phyloP scores from a whole-genome alignment of 2,113 vertebrate genomes.

The Callorhinus ursinus region DNA sequence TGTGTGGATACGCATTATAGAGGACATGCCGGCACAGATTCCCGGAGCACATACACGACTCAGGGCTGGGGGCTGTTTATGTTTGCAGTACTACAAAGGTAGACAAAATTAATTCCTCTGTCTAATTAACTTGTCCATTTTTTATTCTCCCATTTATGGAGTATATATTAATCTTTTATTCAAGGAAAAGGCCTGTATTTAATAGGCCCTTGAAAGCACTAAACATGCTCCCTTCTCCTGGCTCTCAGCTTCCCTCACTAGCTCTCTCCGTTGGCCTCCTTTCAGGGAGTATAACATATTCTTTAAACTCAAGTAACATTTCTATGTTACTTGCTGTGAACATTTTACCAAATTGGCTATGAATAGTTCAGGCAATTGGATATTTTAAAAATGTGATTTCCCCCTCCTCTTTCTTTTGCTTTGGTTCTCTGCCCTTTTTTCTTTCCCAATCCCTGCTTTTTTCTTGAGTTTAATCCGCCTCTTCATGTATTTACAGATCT shows the following conservation, averaged over 20 bases:
- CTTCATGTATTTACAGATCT: slow-evolving; percentile 87
- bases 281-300: not conserved
- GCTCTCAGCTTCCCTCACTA: not conserved
- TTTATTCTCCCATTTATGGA: slow-evolving; percentile 37
- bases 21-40: not conserved
- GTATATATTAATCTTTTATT: slow-evolving; percentile 68
- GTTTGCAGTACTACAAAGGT: slow-evolving; percentile 57
- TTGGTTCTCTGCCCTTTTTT: not conserved
- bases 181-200: slow-evolving; percentile 61
- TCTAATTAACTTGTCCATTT: slow-evolving; percentile 60
- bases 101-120: slow-evolving; percentile 68
- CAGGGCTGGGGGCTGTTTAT: slow-evolving; percentile 24
- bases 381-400: not conserved
- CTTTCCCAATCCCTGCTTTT: slow-evolving; percentile 31
- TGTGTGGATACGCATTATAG: slow-evolving; percentile 38
- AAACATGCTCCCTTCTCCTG: not conserved
- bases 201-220: slow-evolving; percentile 30
- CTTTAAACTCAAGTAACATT: not conserved
- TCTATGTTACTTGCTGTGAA: slow-evolving; percentile 51
- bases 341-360: slow-evolving; percentile 25
- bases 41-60: not conserved
- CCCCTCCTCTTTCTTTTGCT: not conserved
- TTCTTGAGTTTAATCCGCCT: slow-evolving; percentile 68
- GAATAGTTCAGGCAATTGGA: slow-evolving; percentile 7
- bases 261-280: not conserved